These are phyloP conservation scores for Astreopora myriophthalma DNA, from an alignment of 64 coral and sea anemone species.

Conservation along the genomic window DNA sequence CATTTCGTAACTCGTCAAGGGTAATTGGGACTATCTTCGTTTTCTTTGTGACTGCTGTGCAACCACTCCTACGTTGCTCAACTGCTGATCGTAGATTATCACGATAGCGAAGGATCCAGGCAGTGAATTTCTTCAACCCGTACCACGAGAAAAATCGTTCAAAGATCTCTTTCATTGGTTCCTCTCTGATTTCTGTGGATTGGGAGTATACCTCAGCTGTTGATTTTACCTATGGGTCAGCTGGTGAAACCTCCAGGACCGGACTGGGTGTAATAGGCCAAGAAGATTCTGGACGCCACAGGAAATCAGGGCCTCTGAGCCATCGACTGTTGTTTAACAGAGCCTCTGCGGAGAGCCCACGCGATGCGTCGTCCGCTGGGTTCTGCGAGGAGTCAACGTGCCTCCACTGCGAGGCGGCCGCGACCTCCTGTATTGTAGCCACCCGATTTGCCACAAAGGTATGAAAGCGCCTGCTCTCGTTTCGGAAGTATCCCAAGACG, in stretches of 20 bases:
- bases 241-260: background rate
- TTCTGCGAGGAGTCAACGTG: too few species aligned
- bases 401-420: too few species aligned
- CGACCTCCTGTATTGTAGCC: background rate
- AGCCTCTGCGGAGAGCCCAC: conserved; percentile 2
- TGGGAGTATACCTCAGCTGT: conserved; percentile 18
- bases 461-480: background rate
- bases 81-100: conserved; percentile 20
- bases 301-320: conserved; percentile 18
- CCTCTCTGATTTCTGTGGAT: background rate
- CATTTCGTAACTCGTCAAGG: background rate
- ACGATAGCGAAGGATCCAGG: background rate
- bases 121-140: background rate
- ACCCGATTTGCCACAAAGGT: conserved; percentile 20
- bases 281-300: background rate
- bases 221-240: background rate
- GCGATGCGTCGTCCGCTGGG: too few species aligned
- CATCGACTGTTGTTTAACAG: background rate
- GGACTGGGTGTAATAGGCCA: background rate
- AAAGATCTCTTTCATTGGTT: conserved; percentile 16
- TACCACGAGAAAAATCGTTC: background rate
- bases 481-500: background rate
- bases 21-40: background rate
- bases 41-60: background rate
- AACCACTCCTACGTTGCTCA: background rate